Evolutionary conservation across 1,140 invertebrate species (phyloP).

Genomic region (Drosophila tsacasi): DNA sequence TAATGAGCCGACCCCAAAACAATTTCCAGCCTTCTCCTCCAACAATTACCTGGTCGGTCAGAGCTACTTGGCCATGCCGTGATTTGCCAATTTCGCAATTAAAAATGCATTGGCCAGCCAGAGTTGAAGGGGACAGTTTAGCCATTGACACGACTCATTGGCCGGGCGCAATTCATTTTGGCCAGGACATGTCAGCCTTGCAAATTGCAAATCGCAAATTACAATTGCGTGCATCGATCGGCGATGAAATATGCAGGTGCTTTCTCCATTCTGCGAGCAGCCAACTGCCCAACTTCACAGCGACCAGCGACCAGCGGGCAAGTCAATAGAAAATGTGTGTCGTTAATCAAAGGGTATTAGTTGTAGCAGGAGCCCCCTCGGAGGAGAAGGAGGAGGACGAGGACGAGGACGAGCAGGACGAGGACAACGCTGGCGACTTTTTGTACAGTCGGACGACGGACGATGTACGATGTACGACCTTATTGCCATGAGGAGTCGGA

Average conservation of each 20-base stretch:
- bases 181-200: slow-evolving; percentile 71
- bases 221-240: slow-evolving; percentile 78
- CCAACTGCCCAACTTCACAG: slow-evolving; percentile 80
- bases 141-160: slow-evolving; percentile 62
- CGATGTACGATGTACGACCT: slow-evolving; percentile 79
- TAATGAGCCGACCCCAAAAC: slow-evolving; percentile 6
- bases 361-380: slow-evolving; percentile 73
- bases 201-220: slow-evolving; percentile 74
- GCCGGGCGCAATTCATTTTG: slow-evolving; percentile 40
- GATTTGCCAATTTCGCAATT: slow-evolving; percentile 59
- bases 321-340: slow-evolving; percentile 83
- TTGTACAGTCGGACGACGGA: slow-evolving; percentile 74
- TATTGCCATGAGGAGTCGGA: slow-evolving; percentile 71
- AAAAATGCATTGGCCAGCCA: slow-evolving; percentile 60
- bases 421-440: slow-evolving; percentile 60
- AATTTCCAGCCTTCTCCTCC: slow-evolving; percentile 23
- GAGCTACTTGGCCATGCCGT: background rate
- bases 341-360: slow-evolving; percentile 83
- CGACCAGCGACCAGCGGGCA: slow-evolving; percentile 35
- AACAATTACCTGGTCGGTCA: slow-evolving; percentile 13
- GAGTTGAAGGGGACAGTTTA: slow-evolving; percentile 42
- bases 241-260: slow-evolving; percentile 77
- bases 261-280: slow-evolving; percentile 42
- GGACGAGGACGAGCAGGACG: slow-evolving; percentile 12
- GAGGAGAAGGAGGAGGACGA: slow-evolving; percentile 1